phyloP scores from a whole-genome alignment of 1,140 invertebrate genomes.

The Tribolium madens region DNA sequence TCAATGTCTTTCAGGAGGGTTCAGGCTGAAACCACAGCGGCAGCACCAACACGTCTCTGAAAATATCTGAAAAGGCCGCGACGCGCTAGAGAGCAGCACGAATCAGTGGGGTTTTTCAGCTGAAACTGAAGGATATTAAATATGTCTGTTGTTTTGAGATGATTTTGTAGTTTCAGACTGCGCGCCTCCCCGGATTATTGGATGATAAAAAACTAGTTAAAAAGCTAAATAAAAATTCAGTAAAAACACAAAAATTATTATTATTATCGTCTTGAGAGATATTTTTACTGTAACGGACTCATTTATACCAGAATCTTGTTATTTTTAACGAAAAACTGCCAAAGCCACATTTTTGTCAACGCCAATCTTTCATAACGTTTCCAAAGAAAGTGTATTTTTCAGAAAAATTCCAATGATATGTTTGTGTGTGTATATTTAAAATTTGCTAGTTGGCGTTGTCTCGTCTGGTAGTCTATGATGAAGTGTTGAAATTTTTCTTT shows the following conservation, averaged over 20 bases:
- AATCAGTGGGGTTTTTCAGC: not conserved
- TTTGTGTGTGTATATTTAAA: too few relatives aligned
- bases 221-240: too few relatives aligned
- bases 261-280: not conserved
- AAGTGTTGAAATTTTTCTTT: not conserved
- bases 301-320: not conserved
- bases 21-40: conserved; percentile 17
- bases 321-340: not conserved
- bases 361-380: too few relatives aligned
- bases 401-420: conserved; percentile 20
- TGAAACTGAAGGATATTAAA: conserved; percentile 28
- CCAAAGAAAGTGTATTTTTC: not conserved
- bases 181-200: not conserved
- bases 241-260: too few relatives aligned
- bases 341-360: too few relatives aligned
- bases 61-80: not conserved
- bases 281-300: too few relatives aligned
- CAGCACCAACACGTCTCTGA: conserved; percentile 29
- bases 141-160: conserved; percentile 23
- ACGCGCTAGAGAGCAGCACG: conserved; percentile 23
- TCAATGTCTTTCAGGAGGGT: conserved; percentile 29
- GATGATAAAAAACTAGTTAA: too few relatives aligned
- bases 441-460: too few relatives aligned
- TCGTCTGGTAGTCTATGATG: too few relatives aligned
- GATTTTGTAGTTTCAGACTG: conserved; percentile 25